phyloP scores from a whole-genome alignment of 2,113 vertebrate species.

The Rhea americana region DNA sequence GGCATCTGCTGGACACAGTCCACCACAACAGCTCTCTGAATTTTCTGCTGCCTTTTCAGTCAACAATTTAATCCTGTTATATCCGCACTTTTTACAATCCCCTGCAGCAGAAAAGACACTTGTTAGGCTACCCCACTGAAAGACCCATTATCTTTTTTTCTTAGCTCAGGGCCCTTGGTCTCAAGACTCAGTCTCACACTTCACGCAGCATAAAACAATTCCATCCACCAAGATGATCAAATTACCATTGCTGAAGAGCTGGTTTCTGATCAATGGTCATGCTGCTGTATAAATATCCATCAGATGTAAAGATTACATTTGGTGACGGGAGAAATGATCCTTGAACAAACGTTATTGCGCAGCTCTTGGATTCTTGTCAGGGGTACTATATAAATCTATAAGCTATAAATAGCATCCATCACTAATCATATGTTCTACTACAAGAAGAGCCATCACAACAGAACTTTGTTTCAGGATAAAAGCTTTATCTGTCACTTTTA shows the following conservation, averaged over 20 bases:
- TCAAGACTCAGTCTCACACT: background rate
- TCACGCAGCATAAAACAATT: background rate
- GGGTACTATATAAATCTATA: background rate
- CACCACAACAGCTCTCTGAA: background rate
- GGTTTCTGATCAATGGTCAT: background rate
- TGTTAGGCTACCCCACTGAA: background rate
- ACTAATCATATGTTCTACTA: background rate
- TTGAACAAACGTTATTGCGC: background rate
- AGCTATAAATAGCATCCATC: background rate
- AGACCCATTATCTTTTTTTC: background rate
- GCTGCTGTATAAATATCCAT: background rate
- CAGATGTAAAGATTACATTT: background rate
- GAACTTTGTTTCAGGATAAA: background rate
- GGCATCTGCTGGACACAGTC: background rate
- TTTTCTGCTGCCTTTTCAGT: background rate
- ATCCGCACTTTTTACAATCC: background rate
- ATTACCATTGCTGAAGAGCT: background rate
- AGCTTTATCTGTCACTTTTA: slow-evolving; percentile 12
- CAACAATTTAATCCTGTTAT: background rate
- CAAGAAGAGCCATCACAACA: background rate
- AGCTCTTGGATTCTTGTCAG: background rate
- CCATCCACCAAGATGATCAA: background rate
- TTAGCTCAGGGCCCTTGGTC: background rate
- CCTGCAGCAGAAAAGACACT: background rate
- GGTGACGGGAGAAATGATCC: background rate